Evolutionary conservation across 53 echinoderm and acorn worm genomes (phyloP), one percentile per base, ranked within the genome.

Genomic region (Arbacia lixula): DNA sequence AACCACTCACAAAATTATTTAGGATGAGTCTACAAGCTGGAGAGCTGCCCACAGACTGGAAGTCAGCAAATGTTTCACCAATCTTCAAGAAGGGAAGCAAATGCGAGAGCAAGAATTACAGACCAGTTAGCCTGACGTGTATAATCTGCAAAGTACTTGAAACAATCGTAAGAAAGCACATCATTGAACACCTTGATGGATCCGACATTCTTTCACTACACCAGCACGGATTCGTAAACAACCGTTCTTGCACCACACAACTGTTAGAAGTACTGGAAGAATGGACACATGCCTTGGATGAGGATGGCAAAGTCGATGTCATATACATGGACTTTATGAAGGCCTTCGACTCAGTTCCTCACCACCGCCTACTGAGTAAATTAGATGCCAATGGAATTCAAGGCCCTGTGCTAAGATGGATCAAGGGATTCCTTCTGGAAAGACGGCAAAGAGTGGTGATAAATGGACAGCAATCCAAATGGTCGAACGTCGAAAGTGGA

Each of bases 51-150:
- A 1, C 28, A 6, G 85, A 69, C 31, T 84, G 69, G 38, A 53
- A 68, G 69, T 69, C 50, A 20, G 61, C 46, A 41, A 28, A 43
- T 43, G 66, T 34, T 31, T 33, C 66, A 2, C 66, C 35, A 65
- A 65, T 65, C 1, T 65, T 65, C 19, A 65, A 77, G 20, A 56
- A 77, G 57, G 56, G 53, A 35, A 56, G 30, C 36, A 56, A 77
- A 55, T 2, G 12, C 5, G 31, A 77, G 21, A 56, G 57, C 20
- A 56, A 77, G 36, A 56, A 77, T 11, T 20, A 77, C 10, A 34
- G 53, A 33, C 36, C 49, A 33, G 56, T 54, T 2, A 65, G 66
- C 36, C 36, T 65, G 5, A 65, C 66, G 34, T 12, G 66, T 35
- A 31, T 65, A 11, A 31, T 65, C 9, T 65, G 65, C 34, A 32